Evolutionary conservation across 2,888 invertebrate genomes (phyloP).

Genomic region (Vanessa cardui): DNA sequence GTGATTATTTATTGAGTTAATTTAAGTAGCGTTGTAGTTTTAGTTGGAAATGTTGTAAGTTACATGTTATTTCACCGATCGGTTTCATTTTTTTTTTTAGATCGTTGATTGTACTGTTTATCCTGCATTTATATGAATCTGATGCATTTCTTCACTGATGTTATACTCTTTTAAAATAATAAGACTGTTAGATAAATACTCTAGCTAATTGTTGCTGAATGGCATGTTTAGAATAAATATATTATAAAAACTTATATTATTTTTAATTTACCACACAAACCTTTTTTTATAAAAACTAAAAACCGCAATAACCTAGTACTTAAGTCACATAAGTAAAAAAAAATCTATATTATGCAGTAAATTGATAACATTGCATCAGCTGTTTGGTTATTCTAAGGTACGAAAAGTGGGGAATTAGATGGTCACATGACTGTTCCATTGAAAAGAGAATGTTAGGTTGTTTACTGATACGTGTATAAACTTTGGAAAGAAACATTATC

Average conservation of each 20-base stretch:
- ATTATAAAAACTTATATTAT: slow-evolving; percentile 49
- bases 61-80: slow-evolving; percentile 41
- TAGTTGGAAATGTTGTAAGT: slow-evolving; percentile 51
- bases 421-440: slow-evolving; percentile 21
- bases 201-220: slow-evolving; percentile 70
- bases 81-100: slow-evolving; percentile 33
- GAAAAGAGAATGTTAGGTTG: slow-evolving; percentile 31
- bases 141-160: slow-evolving; percentile 73
- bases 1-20: slow-evolving; percentile 78
- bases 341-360: slow-evolving; percentile 26
- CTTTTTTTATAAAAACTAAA: slow-evolving; percentile 2
- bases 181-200: slow-evolving; percentile 80
- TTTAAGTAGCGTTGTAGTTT: slow-evolving; percentile 55
- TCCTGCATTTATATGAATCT: slow-evolving; percentile 66
- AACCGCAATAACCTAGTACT: too few species aligned
- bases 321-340: background rate
- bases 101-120: slow-evolving; percentile 50
- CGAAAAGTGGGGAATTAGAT: slow-evolving; percentile 28
- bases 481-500: too few species aligned
- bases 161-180: slow-evolving; percentile 80
- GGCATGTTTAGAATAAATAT: slow-evolving; percentile 69
- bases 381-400: slow-evolving; percentile 32
- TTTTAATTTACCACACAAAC: slow-evolving; percentile 37
- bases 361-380: slow-evolving; percentile 58
- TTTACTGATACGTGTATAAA: slow-evolving; percentile 15